Base-by-base conservation (phyloP, 2,888 invertebrate species). In the Conomelus anceps region DNA sequence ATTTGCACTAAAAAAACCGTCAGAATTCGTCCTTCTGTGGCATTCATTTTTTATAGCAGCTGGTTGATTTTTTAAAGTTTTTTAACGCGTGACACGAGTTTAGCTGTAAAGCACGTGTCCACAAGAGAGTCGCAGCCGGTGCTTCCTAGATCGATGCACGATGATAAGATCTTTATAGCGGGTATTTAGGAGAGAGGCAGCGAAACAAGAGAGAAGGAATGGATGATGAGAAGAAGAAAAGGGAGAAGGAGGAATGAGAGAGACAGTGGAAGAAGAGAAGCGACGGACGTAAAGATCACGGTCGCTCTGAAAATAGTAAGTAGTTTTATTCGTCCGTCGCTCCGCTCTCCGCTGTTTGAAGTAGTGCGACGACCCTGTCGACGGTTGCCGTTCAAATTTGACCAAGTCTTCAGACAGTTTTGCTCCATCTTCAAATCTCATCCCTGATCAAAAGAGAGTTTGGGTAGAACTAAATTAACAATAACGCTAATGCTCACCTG, bases 271-370 rank as follows among this genome's bases (percentile, higher is more conserved):
- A 26, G 26, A 34, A 17, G 17, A 34, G 34, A 34, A n/a, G n/a
- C n/a, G n/a, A n/a, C n/a, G 4, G 6, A 86, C 23, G 22, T 23
- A 90, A 88, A 90, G 90, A 90, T 90, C 90, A 90, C 87, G 90
- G 90, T 90, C 90, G 88, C 23, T 84, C 85, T 34, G 87, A 87
- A 90, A 90, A 90, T 90, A 90, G 90, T 84, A 86, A 23, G 84
- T 63, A 86, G 22, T 85, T 24, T 86, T 22, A 84, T 24, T 88
- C 87, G 87, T 88, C 87, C 87, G 87, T 89, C 87, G 85, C 89
- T 89, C 87, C 88, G 7, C 63, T 63, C 63, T 6, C 13, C n/a
- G 63, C 63, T 63, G n/a, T n/a, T n/a, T 63, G 6, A 7, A 63
- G 63, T 13, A 63, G 63, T 63, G n/a, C 90, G 88, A 85, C 89